These are phyloP conservation scores for Gasterosteus aculeatus DNA, from an alignment of 2,113 vertebrate genomes.

Conservation along the genomic window DNA sequence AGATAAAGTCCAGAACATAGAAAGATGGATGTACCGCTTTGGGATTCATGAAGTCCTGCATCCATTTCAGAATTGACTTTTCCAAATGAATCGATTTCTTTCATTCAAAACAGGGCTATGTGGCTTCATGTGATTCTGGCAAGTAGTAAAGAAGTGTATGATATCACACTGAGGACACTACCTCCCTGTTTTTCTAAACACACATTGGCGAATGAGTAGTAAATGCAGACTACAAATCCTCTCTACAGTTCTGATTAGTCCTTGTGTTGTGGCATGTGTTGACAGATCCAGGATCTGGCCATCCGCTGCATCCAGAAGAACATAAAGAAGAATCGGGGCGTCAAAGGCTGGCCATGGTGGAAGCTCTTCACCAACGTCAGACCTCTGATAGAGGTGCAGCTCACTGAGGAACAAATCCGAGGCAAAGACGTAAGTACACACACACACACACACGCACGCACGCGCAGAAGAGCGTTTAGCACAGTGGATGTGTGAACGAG, in stretches of 20 bases:
- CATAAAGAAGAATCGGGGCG: conserved; percentile 95
- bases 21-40: not conserved
- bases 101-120: not conserved
- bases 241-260: not conserved
- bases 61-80: not conserved
- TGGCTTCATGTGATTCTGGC: not conserved
- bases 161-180: not conserved
- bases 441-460: not conserved
- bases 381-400: conserved; percentile 94
- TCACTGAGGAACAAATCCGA: conserved; percentile 94
- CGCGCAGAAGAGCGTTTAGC: too few species aligned
- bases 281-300: conserved; percentile 94
- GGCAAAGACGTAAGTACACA: conserved; percentile 88
- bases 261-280: not conserved
- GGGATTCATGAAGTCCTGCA: not conserved
- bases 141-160: not conserved
- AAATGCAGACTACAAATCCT: not conserved
- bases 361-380: conserved; percentile 93
- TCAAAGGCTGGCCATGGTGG: conserved; percentile 97
- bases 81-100: not conserved
- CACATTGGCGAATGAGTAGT: not conserved
- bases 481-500: too few species aligned
- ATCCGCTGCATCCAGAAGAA: conserved; percentile 99
- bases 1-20: not conserved
- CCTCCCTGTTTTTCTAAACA: not conserved